phyloP scores from a whole-genome alignment of 1,140 invertebrate species.

The Marisa cornuarietis region DNA sequence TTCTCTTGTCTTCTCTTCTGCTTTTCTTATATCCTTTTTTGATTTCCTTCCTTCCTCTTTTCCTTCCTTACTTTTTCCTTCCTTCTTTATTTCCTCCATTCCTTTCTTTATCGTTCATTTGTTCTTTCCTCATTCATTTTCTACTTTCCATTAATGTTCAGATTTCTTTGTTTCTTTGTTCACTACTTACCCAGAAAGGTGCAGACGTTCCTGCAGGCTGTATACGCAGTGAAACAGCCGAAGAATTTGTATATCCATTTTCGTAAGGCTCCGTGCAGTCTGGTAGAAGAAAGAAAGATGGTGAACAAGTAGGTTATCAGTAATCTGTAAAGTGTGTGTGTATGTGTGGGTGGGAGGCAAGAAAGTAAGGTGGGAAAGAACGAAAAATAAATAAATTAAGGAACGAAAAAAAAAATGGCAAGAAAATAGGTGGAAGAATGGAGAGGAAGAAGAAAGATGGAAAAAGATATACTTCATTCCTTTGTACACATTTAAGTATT shows the following conservation, averaged over 20 bases:
- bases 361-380: neutral
- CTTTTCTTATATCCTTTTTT: neutral
- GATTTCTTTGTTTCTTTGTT: neutral
- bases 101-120: neutral
- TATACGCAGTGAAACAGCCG: neutral
- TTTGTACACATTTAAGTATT: too few relatives aligned
- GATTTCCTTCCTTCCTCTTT: neutral
- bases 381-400: neutral
- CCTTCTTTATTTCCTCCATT: neutral
- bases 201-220: neutral
- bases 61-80: neutral
- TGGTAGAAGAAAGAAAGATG: neutral
- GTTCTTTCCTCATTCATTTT: neutral
- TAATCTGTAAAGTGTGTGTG: neutral
- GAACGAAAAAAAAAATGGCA: neutral
- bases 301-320: neutral
- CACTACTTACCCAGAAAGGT: neutral
- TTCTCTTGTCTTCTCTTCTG: neutral
- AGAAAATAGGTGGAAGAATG: neutral
- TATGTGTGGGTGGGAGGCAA: too few relatives aligned
- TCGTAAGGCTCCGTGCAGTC: too few relatives aligned
- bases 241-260: neutral
- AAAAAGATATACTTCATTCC: too few relatives aligned
- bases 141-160: conserved; percentile 1
- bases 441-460: neutral